Conservation (phyloP, 2,888 invertebrate genomes). For the Drosophila cyrtoloma region DNA sequence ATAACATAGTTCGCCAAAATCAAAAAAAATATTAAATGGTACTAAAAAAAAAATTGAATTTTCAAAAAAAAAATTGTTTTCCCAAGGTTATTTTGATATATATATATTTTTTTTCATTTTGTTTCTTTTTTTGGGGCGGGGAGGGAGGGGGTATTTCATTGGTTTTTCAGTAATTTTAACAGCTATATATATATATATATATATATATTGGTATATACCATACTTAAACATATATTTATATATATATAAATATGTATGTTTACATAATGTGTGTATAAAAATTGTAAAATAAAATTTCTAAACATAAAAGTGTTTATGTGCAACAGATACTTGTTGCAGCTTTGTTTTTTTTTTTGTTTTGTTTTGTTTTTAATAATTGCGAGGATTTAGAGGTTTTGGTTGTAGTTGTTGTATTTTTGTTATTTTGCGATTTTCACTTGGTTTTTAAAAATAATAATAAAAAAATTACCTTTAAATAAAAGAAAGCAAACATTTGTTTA, state of each 20-base stretch:
- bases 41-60: conserved; percentile 21
- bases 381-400: conserved; percentile 82
- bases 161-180: conserved; percentile 54
- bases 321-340: conserved; percentile 34
- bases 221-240: conserved; percentile 21
- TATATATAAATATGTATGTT: conserved; percentile 22
- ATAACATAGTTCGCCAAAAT: conserved; percentile 53
- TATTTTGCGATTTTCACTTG: conserved; percentile 42
- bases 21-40: conserved; percentile 27
- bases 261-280: conserved; percentile 44
- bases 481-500: conserved; percentile 25
- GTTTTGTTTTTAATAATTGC: conserved; percentile 60
- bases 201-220: conserved; percentile 23
- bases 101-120: neutral
- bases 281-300: conserved; percentile 57
- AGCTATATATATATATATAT: conserved; percentile 48
- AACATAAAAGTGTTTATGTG: conserved; percentile 49
- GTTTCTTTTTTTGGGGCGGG: conserved; percentile 43
- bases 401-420: conserved; percentile 43
- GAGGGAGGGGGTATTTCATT: conserved; percentile 45
- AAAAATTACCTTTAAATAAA: conserved; percentile 22
- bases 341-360: conserved; percentile 9
- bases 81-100: conserved; percentile 26
- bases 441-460: conserved; percentile 25
- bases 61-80: conserved; percentile 37